Base-by-base conservation (phyloP, 2,888 invertebrate genomes). In the Aphodius granarius region DNA sequence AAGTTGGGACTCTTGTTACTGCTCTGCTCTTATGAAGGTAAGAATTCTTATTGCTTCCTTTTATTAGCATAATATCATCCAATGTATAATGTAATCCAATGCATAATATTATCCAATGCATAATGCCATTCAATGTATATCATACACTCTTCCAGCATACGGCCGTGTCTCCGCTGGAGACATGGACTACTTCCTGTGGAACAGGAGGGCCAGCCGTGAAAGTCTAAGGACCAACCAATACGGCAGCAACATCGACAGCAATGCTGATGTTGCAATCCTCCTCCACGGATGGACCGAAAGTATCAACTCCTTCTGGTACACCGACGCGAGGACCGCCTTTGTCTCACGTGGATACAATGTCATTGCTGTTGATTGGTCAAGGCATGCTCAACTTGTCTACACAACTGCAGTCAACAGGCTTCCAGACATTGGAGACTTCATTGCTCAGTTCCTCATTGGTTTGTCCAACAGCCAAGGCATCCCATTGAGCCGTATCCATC, bases 241-340 rank as follows among this genome's bases (percentile, higher is more conserved):
- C 70, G 75, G 75, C 6, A 72, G 66, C 63, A 73, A 73, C 68
- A 70, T 75, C 17, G 15, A 68, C 68, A 21, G 18, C 9, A 66
- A 63, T 19, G 66, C 23, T 2, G 64, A 72, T 16, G 73, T 75
- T 5, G 73, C 72, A 21, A 64, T 75, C 18, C 66, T 75, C n/a
- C 15, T 75, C 22, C 73, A 75, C 19, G 75, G 75, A 17, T 75
- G 73, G 73, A 75, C 75, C 17, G 75, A 75, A 6, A 23, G 23
- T 63, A 75, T 73, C 20, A 63, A 73, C 22, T 73, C 70, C 18
- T 73, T 75, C 73, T 75, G 75, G 75, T 75, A 75, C 64, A 68
- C 16, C 18, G 73, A 62, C 3, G 75, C 70, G 15, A 72, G 68
- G 23, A 19, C 18, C 16, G 63, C 66, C 21, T 75, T 73, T 18